Percentiles rank a stretch among this genome's conserved stretches.
These are phyloP conservation scores for Chelmon rostratus DNA, from an alignment of 2,797 vertebrate species.

Conservation along the genomic window DNA sequence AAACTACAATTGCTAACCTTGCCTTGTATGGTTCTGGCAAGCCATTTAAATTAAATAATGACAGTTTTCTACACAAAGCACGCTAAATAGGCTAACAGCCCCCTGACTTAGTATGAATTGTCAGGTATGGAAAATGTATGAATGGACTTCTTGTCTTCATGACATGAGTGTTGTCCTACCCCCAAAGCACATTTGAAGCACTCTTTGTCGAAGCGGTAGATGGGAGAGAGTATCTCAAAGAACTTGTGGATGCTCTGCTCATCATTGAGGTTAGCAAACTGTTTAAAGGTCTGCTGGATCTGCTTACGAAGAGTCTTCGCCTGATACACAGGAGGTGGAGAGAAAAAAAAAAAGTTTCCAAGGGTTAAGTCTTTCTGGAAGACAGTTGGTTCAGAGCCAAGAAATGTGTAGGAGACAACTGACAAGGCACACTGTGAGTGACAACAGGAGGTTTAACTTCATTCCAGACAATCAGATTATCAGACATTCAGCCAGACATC, in stretches of 20 bases:
- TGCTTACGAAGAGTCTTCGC: slow-evolving; percentile 96
- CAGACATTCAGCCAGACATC: slow-evolving; percentile 57
- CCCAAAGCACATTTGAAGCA: slow-evolving; percentile 99
- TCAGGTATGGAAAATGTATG: slow-evolving; percentile 1
- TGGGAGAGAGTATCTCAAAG: slow-evolving; percentile 96
- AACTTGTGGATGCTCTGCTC: slow-evolving; percentile 99
- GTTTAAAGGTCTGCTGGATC: slow-evolving; percentile 98
- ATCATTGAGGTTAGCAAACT: slow-evolving; percentile 96
- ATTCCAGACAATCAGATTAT: slow-evolving; percentile 66
- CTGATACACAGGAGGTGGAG: slow-evolving; percentile 71
- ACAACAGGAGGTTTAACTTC: slow-evolving; percentile 61
- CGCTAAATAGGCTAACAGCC: slow-evolving; percentile 5
- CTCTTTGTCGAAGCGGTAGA: slow-evolving; percentile 98
- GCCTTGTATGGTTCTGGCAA: not conserved
- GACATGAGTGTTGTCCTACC: slow-evolving; percentile 82
- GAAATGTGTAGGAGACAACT: slow-evolving; percentile 29
- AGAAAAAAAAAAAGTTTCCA: slow-evolving; percentile 1
- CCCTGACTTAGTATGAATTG: not conserved
- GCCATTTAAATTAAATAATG: too few relatives aligned
- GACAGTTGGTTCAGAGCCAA: slow-evolving; percentile 39
- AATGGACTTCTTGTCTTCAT: not conserved
- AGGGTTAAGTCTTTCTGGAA: slow-evolving; percentile 9
- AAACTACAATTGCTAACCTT: not conserved
- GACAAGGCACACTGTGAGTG: slow-evolving; percentile 37
- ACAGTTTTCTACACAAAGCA: too few relatives aligned